phyloP scores from a whole-genome alignment of 2,113 vertebrate genomes.

The Excalfactoria chinensis region DNA sequence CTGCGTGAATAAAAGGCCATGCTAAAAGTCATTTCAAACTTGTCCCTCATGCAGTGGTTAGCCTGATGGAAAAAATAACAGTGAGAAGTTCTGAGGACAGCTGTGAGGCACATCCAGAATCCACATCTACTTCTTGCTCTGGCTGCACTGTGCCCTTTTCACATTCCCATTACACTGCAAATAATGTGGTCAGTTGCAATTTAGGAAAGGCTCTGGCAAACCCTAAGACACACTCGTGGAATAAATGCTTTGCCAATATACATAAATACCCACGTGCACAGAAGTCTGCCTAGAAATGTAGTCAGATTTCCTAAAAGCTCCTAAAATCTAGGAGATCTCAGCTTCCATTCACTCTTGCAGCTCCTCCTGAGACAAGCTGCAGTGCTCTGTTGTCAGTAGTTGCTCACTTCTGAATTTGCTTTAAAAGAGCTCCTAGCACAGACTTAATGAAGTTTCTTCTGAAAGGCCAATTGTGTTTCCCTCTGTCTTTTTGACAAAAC shows the following conservation, averaged over 20 bases:
- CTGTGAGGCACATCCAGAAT: neutral
- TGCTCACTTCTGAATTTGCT: constrained; percentile 36
- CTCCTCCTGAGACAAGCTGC: constrained; percentile 26
- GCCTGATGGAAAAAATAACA: neutral
- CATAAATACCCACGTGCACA: rapidly evolving
- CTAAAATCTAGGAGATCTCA: neutral
- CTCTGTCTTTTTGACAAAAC: constrained; percentile 54
- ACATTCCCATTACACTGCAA: neutral
- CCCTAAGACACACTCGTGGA: neutral
- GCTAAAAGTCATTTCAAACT: neutral
- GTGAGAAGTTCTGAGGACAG: neutral
- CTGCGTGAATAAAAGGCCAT: neutral
- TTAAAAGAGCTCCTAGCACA: constrained; percentile 36
- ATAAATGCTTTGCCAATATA: constrained; percentile 20
- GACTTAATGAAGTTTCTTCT: constrained; percentile 53
- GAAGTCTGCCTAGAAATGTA: neutral
- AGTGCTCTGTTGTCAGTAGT: neutral
- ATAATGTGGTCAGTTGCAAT: neutral
- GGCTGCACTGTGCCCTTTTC: neutral
- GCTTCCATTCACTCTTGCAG: neutral
- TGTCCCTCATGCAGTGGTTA: neutral
- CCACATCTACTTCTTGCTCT: neutral
- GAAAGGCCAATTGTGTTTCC: constrained; percentile 41
- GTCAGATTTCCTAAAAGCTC: neutral
- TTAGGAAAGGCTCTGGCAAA: neutral